These are phyloP conservation scores for Scaptomyza tumidula DNA, from an alignment of 2,888 invertebrate species.

Conservation along the genomic window DNA sequence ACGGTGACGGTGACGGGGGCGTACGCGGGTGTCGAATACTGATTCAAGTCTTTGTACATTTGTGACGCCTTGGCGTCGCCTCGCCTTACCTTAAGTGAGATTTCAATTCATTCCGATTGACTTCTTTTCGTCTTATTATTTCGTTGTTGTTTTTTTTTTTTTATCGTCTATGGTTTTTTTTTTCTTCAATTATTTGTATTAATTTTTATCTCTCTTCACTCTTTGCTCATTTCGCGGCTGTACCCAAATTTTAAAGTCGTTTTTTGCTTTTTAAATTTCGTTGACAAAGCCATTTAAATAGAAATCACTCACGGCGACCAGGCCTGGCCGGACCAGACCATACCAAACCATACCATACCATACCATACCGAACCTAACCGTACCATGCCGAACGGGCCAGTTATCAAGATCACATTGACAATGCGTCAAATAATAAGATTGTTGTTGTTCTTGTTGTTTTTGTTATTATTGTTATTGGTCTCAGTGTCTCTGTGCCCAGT, in stretches of 20 bases:
- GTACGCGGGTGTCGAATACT: not conserved
- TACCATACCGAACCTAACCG: conserved; percentile 9
- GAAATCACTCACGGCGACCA: conserved; percentile 73
- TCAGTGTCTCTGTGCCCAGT: conserved; percentile 20
- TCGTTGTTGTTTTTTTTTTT: conserved; percentile 13
- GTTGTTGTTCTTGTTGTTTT: conserved; percentile 32
- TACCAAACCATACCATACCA: not conserved
- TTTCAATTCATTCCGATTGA: conserved; percentile 68
- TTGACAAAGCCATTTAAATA: conserved; percentile 82
- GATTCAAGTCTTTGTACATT: conserved; percentile 60
- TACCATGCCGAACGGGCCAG: conserved; percentile 45
- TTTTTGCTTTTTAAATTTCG: conserved; percentile 71
- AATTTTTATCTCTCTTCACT: conserved; percentile 77
- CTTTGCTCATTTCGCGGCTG: conserved; percentile 67
- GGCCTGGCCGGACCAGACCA: conserved; percentile 23
- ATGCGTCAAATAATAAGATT: conserved; percentile 78
- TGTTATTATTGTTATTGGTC: conserved; percentile 34
- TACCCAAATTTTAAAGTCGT: conserved; percentile 40
- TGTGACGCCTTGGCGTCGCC: conserved; percentile 68
- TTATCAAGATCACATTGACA: conserved; percentile 79
- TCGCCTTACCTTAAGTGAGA: conserved; percentile 74
- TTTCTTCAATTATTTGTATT: conserved; percentile 57
- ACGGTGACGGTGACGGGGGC: not conserved
- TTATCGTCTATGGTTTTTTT: conserved; percentile 3
- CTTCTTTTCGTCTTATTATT: conserved; percentile 23